These are phyloP conservation scores for Helicolenus hilgendorfi DNA, from an alignment of 2,797 vertebrate species.

Conservation along the genomic window DNA sequence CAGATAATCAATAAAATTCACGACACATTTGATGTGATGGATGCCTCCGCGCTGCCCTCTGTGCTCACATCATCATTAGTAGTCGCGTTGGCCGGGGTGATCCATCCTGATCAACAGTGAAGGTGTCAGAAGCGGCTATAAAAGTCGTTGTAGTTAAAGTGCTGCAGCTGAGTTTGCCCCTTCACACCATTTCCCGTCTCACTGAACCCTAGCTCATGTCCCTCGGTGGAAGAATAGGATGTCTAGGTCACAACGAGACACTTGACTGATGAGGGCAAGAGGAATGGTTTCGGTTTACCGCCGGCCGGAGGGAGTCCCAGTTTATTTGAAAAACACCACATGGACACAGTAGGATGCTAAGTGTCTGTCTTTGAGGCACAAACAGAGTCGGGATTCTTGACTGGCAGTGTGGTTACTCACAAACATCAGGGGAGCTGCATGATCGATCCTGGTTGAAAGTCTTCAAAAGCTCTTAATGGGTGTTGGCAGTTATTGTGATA, in stretches of 20 bases:
- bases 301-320: constrained; percentile 60
- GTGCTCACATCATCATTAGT: constrained; percentile 70
- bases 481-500: constrained; percentile 41
- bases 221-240: constrained; percentile 56
- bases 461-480: constrained; percentile 12
- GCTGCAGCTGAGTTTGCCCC: constrained; percentile 34
- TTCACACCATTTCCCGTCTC: constrained; percentile 69
- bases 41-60: constrained; percentile 72
- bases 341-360: constrained; percentile 80
- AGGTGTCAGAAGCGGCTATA: constrained; percentile 66
- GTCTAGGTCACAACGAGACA: constrained; percentile 75
- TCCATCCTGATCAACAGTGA: constrained; percentile 71
- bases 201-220: constrained; percentile 63
- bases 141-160: constrained; percentile 45
- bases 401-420: constrained; percentile 68
- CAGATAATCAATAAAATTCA: constrained; percentile 81
- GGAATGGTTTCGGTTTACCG: constrained; percentile 79
- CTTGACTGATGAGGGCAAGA: constrained; percentile 81
- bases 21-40: constrained; percentile 70
- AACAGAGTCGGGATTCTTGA: constrained; percentile 64
- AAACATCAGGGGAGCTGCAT: constrained; percentile 49
- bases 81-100: constrained; percentile 35
- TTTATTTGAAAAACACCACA: constrained; percentile 78
- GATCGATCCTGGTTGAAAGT: constrained; percentile 35
- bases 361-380: constrained; percentile 57